A percentile compares a stretch with the other conserved stretches of the same genome.
Conservation (phyloP, 1,140 invertebrate species). For the Acromyrmex echinatior region DNA sequence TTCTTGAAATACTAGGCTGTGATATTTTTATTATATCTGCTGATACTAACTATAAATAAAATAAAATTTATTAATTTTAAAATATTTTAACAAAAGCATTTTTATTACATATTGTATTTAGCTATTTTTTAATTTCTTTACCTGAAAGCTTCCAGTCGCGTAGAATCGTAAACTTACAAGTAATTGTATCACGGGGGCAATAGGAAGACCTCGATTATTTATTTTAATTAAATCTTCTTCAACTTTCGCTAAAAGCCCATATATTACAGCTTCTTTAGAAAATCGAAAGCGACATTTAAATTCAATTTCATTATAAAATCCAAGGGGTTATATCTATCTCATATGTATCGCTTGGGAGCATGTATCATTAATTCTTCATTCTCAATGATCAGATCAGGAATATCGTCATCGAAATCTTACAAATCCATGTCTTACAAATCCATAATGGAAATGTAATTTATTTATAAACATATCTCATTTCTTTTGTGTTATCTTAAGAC, state of each 20-base stretch:
- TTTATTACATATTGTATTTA: too few relatives aligned
- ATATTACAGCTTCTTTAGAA: not conserved
- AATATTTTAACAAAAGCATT: too few relatives aligned
- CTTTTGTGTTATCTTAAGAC: too few relatives aligned
- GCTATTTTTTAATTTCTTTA: not conserved
- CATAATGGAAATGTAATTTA: too few relatives aligned
- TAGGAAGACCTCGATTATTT: not conserved
- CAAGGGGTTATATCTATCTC: not conserved
- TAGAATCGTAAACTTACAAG: not conserved
- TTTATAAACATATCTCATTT: too few relatives aligned
- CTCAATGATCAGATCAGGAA: not conserved
- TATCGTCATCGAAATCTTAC: not conserved
- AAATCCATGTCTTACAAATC: not conserved
- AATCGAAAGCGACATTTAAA: not conserved
- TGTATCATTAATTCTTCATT: not conserved
- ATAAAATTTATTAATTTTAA: too few relatives aligned
- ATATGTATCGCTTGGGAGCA: not conserved
- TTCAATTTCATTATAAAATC: not conserved
- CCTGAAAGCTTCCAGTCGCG: slow-evolving; percentile 6
- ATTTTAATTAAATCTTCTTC: not conserved
- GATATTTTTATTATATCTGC: not conserved
- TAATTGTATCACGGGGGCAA: not conserved
- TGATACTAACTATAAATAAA: not conserved
- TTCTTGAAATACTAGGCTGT: not conserved
- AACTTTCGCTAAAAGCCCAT: not conserved